Percentiles rank a stretch among this genome's conserved stretches.
Conservation (phyloP, 2,797 vertebrate genomes). For the Lophius americanus region DNA sequence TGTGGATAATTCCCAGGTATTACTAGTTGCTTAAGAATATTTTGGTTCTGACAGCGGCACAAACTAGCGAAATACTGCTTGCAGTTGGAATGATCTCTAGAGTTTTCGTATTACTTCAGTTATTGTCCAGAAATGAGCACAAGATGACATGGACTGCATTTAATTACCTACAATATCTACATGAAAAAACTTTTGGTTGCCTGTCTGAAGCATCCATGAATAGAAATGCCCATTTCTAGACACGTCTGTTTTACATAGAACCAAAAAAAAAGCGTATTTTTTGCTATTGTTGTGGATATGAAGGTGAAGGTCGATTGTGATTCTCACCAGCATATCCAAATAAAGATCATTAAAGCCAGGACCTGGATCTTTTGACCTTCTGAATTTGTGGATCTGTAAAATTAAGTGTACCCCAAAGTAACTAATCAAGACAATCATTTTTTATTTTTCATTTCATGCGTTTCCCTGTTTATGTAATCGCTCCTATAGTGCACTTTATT, state of each 20-base stretch:
- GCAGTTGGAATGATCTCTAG: not conserved
- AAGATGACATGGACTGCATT: not conserved
- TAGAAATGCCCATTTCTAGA: constrained; percentile 21
- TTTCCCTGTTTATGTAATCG: constrained; percentile 43
- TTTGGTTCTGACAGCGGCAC: constrained; percentile 9
- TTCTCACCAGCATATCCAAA: constrained; percentile 37
- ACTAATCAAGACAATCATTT: constrained; percentile 4
- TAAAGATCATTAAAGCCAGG: constrained; percentile 9
- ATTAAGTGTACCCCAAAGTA: constrained; percentile 5
- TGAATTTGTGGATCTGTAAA: constrained; percentile 11
- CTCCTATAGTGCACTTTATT: constrained; percentile 88
- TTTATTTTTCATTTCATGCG: constrained; percentile 28
- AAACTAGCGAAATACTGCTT: constrained; percentile 15
- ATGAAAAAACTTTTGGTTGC: not conserved
- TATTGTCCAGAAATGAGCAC: not conserved
- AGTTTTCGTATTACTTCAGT: constrained; percentile 5
- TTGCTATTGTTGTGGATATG: constrained; percentile 1
- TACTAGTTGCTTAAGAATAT: not conserved
- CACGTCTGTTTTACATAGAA: constrained; percentile 1
- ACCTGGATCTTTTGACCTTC: constrained; percentile 31
- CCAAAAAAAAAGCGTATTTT: not conserved
- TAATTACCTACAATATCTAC: too few relatives aligned
- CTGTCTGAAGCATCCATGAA: constrained; percentile 26
- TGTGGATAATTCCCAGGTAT: constrained; percentile 3
- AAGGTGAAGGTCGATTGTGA: constrained; percentile 14